phyloP scores from a whole-genome alignment of 30 jellyfish, hydroid and myxozoan genomes.

The Chironex yamaguchii region DNA sequence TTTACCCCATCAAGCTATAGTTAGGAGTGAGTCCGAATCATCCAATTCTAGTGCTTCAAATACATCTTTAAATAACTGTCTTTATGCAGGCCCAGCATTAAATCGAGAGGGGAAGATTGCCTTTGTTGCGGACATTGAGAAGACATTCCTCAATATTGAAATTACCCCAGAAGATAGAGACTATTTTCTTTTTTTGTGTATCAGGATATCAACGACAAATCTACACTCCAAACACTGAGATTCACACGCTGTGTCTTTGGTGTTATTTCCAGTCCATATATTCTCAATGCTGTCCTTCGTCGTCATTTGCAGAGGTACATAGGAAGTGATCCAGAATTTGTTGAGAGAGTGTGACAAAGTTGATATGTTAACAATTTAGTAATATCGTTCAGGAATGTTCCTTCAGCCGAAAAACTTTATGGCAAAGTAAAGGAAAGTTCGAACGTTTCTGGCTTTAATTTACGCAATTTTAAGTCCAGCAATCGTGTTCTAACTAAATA shows the following conservation, averaged over 20 bases:
- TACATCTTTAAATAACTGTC: constrained; percentile 52
- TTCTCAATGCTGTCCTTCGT: constrained; percentile 43
- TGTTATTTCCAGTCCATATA: constrained; percentile 61
- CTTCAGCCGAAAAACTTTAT: constrained; percentile 22
- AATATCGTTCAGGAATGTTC: constrained; percentile 13
- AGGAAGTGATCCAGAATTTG: constrained; percentile 31
- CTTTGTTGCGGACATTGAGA: constrained; percentile 71
- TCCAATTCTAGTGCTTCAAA: constrained; percentile 7
- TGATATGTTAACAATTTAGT: constrained; percentile 55
- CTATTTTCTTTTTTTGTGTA: constrained; percentile 68
- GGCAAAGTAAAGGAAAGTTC: constrained; percentile 5
- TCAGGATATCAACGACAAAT: neutral
- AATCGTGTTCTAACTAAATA: too few species aligned
- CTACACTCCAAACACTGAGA: constrained; percentile 29
- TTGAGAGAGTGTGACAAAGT: neutral
- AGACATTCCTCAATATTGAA: constrained; percentile 56
- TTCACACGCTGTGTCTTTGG: constrained; percentile 69
- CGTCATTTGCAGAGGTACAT: constrained; percentile 27
- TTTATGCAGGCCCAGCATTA: constrained; percentile 57
- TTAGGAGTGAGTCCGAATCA: constrained; percentile 70
- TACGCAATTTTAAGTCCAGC: too few species aligned
- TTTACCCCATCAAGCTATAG: constrained; percentile 76
- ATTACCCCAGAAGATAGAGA: constrained; percentile 48
- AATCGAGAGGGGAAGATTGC: constrained; percentile 36
- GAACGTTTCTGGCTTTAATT: constrained; percentile 55